These are phyloP conservation scores for Luehdorfia chinensis DNA, from an alignment of 1,140 invertebrate genomes.

Conservation along the genomic window DNA sequence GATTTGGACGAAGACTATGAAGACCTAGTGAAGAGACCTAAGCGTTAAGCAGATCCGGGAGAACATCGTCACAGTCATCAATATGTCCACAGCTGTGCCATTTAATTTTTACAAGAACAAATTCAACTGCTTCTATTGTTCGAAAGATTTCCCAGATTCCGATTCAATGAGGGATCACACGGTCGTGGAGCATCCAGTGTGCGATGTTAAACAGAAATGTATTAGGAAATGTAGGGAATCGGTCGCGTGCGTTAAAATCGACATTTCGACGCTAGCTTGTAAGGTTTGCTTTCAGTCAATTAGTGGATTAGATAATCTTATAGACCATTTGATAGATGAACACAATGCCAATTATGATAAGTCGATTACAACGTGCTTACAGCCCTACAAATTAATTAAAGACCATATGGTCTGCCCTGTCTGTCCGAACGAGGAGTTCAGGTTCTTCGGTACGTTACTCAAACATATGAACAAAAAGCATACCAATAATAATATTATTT, in stretches of 20 bases:
- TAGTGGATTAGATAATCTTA: constrained; percentile 42
- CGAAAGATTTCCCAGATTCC: constrained; percentile 60
- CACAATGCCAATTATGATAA: constrained; percentile 62
- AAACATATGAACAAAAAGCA: constrained; percentile 66
- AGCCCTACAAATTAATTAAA: constrained; percentile 59
- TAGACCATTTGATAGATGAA: constrained; percentile 56
- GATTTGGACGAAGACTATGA: constrained; percentile 47
- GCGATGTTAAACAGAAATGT: constrained; percentile 57
- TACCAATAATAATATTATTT: constrained; percentile 64
- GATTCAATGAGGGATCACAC: constrained; percentile 62
- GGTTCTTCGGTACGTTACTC: constrained; percentile 64
- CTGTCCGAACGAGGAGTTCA: constrained; percentile 52
- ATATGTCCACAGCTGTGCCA: constrained; percentile 66
- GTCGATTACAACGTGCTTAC: constrained; percentile 58
- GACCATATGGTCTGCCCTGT: constrained; percentile 61
- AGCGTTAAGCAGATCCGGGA: constrained; percentile 63
- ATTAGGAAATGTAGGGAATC: constrained; percentile 61
- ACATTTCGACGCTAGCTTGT: constrained; percentile 54
- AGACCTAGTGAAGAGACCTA: constrained; percentile 40
- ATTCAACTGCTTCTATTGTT: constrained; percentile 68
- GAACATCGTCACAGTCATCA: constrained; percentile 60
- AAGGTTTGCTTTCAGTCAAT: constrained; percentile 61
- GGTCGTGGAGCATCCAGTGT: constrained; percentile 49
- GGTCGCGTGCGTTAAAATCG: constrained; percentile 63
- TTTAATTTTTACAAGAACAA: constrained; percentile 71